Evolutionary conservation across 2,797 vertebrate genomes (phyloP), one percentile per base, ranked within the genome.

Genomic region (Diplodus puntazzo): DNA sequence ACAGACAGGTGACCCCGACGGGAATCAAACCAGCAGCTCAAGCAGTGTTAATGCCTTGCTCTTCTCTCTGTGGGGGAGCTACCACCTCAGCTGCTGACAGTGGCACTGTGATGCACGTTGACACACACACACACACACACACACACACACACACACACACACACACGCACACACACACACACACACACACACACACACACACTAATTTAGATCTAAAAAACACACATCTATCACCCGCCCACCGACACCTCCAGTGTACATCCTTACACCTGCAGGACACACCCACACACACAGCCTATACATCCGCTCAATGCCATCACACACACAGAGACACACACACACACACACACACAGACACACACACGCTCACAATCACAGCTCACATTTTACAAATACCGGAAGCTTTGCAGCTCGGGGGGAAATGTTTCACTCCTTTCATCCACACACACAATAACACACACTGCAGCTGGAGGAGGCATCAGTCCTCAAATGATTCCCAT

Each of bases 1-100:
- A 1, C 8, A 21, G 50, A 3, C 9, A 52, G 8, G 58, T 34
- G 54, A 61, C 3, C 27, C 46, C 13, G 0, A 2, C 7, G 71
- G 54, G 73, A 81, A 20, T n/a, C 5, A 20, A 69, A 78, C 73
- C 70, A 1, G 18, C 58, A n/a, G 21, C 58, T 57, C n/a, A 11
- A 34, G 21, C 17, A 21, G 42, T 59, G 67, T 42, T 34, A 21
- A 60, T 53, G 58, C 65, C 45, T 77, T 43, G 65, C 65, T 71
- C 43, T 6, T 58, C 14, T 67, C 55, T 73, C 77, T 5, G 62
- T 49, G 71, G 55, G 55, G 30, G 73, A 48, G 34, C 46, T 72
- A 69, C 43, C 39, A 50, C 75, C 75, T 87, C 63, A 64, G 75
- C 69, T 80, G 83, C 79, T 87, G 83, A 87, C 58, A 27, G 53